These are phyloP conservation scores for Sinocyclocheilus anshuiensis DNA, from an alignment of 2,113 vertebrate genomes.

Conservation along the genomic window DNA sequence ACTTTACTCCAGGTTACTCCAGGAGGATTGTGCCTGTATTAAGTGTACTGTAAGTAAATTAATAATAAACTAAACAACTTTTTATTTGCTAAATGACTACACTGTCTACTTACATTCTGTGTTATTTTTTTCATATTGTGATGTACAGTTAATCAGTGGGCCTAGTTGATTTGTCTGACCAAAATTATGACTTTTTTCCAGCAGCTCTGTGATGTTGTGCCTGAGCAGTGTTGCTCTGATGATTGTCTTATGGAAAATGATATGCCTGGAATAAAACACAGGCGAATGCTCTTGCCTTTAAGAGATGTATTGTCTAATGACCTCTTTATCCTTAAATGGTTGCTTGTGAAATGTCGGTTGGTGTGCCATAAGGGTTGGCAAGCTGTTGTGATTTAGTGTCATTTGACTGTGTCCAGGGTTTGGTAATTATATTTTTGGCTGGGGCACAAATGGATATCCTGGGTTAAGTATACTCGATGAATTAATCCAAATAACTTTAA, in stretches of 20 bases:
- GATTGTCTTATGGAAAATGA: background rate
- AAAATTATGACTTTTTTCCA: background rate
- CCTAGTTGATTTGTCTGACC: background rate
- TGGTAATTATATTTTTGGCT: constrained; percentile 4
- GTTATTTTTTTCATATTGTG: background rate
- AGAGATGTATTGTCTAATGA: background rate
- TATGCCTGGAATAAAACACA: background rate
- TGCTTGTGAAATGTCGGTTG: constrained; percentile 5
- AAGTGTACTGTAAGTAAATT: background rate
- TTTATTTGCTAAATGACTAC: background rate
- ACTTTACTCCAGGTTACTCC: background rate
- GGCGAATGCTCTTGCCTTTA: background rate
- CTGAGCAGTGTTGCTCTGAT: background rate
- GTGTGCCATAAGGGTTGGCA: background rate
- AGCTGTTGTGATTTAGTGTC: background rate
- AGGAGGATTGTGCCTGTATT: background rate
- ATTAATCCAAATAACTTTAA: background rate
- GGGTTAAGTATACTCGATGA: background rate
- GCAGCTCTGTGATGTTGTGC: background rate
- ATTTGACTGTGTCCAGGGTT: background rate
- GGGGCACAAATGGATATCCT: background rate
- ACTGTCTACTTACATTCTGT: background rate
- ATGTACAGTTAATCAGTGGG: background rate
- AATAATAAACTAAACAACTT: background rate
- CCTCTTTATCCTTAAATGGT: constrained; percentile 14